Evolutionary conservation across 2,888 invertebrate species (phyloP).

Genomic region (Eueremaeus valkanovi): DNA sequence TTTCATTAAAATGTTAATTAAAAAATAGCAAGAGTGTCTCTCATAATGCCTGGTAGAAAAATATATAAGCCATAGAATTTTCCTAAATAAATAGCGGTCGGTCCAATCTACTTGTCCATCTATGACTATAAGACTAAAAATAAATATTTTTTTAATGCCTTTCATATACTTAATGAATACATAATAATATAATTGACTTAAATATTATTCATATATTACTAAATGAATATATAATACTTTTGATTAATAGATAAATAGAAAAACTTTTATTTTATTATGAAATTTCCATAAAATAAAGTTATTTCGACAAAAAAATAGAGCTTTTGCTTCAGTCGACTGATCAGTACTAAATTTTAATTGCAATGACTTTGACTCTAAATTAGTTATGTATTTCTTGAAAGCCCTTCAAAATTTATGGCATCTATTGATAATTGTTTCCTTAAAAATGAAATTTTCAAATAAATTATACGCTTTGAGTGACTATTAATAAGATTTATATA

Average conservation of each 20-base stretch:
- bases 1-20: too few relatives aligned
- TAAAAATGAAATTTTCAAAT: background rate
- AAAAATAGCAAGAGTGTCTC: too few relatives aligned
- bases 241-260: background rate
- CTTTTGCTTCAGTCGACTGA: slow-evolving; percentile 15
- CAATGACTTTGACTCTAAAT: background rate
- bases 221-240: background rate
- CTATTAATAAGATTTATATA: background rate
- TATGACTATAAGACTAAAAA: too few relatives aligned
- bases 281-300: slow-evolving; percentile 1
- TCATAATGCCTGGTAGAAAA: too few relatives aligned
- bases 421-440: background rate
- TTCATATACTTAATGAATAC: background rate
- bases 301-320: background rate
- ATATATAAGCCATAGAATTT: too few relatives aligned
- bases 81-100: too few relatives aligned
- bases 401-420: background rate
- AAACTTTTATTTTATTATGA: background rate
- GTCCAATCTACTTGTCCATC: too few relatives aligned
- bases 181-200: background rate
- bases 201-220: background rate
- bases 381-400: too few relatives aligned
- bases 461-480: background rate
- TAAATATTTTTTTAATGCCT: too few relatives aligned
- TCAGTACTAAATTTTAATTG: background rate